Conservation (phyloP, 53 echinoderm and acorn worm species). For the Holothuria scabra region DNA sequence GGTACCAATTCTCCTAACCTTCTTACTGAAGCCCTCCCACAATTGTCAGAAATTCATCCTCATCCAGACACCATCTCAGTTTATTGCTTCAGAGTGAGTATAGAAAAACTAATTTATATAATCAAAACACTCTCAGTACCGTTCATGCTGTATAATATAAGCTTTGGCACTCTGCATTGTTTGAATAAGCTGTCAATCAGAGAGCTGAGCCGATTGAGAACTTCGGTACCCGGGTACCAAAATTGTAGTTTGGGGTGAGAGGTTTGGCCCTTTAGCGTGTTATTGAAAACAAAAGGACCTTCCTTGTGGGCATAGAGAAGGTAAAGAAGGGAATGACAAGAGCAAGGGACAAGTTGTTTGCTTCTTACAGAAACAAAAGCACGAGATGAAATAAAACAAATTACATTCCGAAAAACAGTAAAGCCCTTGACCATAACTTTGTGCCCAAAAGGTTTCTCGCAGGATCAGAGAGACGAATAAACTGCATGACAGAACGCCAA, state of each 20-base stretch:
- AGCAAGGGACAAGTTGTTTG: not conserved
- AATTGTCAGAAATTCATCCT: not conserved
- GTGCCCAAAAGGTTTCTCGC: not conserved
- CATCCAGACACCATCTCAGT: not conserved
- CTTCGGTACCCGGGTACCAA: not conserved
- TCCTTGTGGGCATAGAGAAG: not conserved
- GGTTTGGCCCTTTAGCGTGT: not conserved
- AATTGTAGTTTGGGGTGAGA: not conserved
- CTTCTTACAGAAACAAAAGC: not conserved
- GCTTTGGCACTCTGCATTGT: too few relatives aligned
- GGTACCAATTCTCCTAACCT: not conserved
- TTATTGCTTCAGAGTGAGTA: not conserved
- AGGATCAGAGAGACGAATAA: not conserved
- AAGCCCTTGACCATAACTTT: conserved; percentile 1
- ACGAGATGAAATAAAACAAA: not conserved
- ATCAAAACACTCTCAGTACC: too few relatives aligned
- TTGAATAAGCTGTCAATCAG: too few relatives aligned
- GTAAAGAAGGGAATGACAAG: not conserved
- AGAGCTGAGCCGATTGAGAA: too few relatives aligned
- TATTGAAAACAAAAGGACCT: not conserved
- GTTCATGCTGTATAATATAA: too few relatives aligned
- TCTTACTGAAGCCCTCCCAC: not conserved
- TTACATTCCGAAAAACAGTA: not conserved
- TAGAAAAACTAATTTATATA: not conserved
- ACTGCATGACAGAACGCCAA: not conserved